phyloP scores from a whole-genome alignment of 2,113 vertebrate species.

The Psilopsiagon aurifrons region DNA sequence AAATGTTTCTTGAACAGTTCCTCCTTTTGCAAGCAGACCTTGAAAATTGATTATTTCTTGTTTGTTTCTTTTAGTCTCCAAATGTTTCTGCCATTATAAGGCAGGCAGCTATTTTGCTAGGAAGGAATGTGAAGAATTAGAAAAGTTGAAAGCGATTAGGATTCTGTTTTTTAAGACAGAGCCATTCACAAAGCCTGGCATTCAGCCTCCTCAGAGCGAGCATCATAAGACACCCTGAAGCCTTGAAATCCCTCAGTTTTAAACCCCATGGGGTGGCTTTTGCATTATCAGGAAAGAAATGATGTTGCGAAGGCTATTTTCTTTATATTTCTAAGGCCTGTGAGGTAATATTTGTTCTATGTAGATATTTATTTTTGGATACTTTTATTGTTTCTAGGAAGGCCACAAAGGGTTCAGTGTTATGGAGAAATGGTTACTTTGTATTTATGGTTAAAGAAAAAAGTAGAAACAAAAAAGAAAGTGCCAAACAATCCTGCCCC shows the following conservation, averaged over 20 bases:
- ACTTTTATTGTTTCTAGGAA: conserved; percentile 63
- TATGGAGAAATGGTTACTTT: conserved; percentile 62
- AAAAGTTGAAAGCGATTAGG: conserved; percentile 48
- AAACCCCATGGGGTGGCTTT: conserved; percentile 40
- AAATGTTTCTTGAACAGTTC: conserved; percentile 77
- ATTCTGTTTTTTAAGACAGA: conserved; percentile 28
- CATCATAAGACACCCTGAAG: conserved; percentile 40
- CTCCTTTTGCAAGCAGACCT: conserved; percentile 75
- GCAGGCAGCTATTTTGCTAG: conserved; percentile 40
- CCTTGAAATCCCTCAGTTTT: conserved; percentile 37
- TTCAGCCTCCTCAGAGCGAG: background rate
- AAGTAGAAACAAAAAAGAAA: conserved; percentile 34
- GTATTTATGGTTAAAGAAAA: conserved; percentile 54
- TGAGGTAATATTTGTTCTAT: conserved; percentile 65
- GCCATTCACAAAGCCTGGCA: conserved; percentile 23
- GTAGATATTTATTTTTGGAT: conserved; percentile 61
- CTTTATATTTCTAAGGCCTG: conserved; percentile 56
- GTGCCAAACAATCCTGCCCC: conserved; percentile 59
- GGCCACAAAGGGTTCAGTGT: conserved; percentile 65
- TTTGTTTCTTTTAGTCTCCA: conserved; percentile 77
- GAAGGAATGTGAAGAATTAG: conserved; percentile 58
- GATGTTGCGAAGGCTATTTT: conserved; percentile 30
- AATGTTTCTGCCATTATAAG: conserved; percentile 66
- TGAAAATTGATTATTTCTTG: conserved; percentile 83
- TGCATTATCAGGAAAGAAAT: conserved; percentile 32